Percentiles rank a stretch among this genome's conserved stretches.
Conservation (phyloP, 35 echinoderm and acorn worm genomes). For the Holothuria glaberrima region DNA sequence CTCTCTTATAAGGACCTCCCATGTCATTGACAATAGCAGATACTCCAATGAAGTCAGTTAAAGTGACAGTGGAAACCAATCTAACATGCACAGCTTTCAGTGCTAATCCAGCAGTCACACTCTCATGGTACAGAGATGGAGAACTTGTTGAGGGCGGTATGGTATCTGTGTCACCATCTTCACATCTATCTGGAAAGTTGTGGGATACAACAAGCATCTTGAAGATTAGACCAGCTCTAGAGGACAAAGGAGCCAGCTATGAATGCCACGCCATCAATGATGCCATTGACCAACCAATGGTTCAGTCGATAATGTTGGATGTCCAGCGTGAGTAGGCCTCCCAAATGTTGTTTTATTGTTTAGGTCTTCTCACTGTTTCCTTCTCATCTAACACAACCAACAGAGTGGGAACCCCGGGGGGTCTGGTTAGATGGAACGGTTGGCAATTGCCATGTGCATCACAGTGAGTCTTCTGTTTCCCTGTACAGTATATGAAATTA, state of each 20-base stretch:
- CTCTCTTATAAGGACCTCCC: slow-evolving; percentile 52
- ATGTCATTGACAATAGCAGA: slow-evolving; percentile 50
- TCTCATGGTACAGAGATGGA: slow-evolving; percentile 68
- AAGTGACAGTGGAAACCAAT: slow-evolving; percentile 50
- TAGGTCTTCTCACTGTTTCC: background rate
- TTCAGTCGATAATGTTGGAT: slow-evolving; percentile 58
- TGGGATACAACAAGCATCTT: slow-evolving; percentile 74
- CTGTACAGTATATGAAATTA: too few species aligned
- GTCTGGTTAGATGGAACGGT: too few species aligned
- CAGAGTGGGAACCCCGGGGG: too few species aligned
- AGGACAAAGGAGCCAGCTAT: slow-evolving; percentile 62
- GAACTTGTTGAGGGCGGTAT: background rate
- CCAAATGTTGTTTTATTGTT: background rate
- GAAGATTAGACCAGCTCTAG: slow-evolving; percentile 53
- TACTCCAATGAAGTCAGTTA: slow-evolving; percentile 58
- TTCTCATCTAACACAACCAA: too few species aligned
- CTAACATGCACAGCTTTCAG: slow-evolving; percentile 67
- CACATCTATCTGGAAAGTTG: slow-evolving; percentile 67
- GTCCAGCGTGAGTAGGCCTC: slow-evolving; percentile 82
- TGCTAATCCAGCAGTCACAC: slow-evolving; percentile 75
- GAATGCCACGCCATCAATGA: slow-evolving; percentile 73
- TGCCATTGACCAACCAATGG: slow-evolving; percentile 59
- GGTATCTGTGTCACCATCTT: background rate
- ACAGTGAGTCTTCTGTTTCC: too few species aligned
- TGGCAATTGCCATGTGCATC: too few species aligned